phyloP scores from a whole-genome alignment of 2,888 invertebrate genomes.

The Clostera curtula region DNA sequence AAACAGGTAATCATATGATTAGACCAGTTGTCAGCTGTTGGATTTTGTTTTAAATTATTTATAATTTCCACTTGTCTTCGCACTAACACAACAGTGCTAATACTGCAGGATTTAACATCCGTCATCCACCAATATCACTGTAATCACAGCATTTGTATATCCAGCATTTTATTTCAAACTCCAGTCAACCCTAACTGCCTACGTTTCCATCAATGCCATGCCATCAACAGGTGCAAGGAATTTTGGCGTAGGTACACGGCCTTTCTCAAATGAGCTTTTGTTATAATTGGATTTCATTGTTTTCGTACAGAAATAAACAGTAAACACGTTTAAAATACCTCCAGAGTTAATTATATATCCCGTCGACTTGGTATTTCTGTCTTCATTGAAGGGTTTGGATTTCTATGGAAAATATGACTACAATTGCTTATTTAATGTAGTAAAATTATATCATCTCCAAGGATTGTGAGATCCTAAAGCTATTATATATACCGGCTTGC shows the following conservation, averaged over 20 bases:
- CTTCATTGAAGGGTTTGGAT: not conserved
- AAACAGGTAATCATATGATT: no score
- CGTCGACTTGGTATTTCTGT: not conserved
- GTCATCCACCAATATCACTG: no score
- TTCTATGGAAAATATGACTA: not conserved
- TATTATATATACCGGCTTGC: no score
- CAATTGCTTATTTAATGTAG: no score
- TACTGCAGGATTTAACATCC: no score
- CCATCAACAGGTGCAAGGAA: slow-evolving; percentile 33
- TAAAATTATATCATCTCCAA: no score
- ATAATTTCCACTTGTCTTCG: no score
- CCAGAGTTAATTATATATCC: slow-evolving; percentile 9
- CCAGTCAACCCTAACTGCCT: slow-evolving; percentile 5
- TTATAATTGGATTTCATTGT: slow-evolving; percentile 47
- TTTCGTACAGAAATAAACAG: slow-evolving; percentile 40
- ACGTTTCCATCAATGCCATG: slow-evolving; percentile 19
- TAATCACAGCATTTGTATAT: no score
- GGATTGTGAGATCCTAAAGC: no score
- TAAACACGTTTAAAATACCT: slow-evolving; percentile 38
- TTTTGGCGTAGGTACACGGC: slow-evolving; percentile 49
- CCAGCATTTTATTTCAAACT: no score
- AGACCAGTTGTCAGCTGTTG: no score
- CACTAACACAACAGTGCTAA: no score
- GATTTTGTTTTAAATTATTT: not conserved
- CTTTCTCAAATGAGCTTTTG: slow-evolving; percentile 50